Conservation (phyloP, 30 jellyfish, hydroid and myxozoan genomes). For the Turritopsis dohrnii region DNA sequence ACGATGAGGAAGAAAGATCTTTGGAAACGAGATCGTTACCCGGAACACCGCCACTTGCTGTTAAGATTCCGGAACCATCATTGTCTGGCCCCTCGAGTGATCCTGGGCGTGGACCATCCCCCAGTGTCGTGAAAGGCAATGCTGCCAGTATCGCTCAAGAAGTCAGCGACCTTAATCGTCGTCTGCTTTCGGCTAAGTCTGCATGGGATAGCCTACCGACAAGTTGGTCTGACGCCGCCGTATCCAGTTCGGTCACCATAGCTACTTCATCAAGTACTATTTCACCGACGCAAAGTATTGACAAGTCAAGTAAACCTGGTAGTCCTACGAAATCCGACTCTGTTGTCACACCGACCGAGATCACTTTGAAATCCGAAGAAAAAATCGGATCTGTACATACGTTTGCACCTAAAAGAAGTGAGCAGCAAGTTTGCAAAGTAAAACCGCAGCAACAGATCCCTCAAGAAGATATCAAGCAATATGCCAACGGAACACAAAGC, state of each 20-base stretch:
- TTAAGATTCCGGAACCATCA: conserved; percentile 85
- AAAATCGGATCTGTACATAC: conserved; percentile 1
- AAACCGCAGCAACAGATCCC: conserved; percentile 84
- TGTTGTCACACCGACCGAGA: conserved; percentile 28
- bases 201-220: conserved; percentile 68
- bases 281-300: conserved; percentile 16
- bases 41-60: conserved; percentile 86
- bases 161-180: conserved; percentile 66
- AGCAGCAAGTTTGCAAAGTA: conserved; percentile 87
- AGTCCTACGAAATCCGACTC: conserved; percentile 20
- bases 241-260: conserved; percentile 20
- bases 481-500: neutral
- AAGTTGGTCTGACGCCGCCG: conserved; percentile 43
- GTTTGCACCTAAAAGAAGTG: conserved; percentile 25
- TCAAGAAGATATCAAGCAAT: conserved; percentile 1
- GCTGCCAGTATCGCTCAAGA: conserved; percentile 67
- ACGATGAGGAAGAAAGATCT: conserved; percentile 83
- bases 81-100: conserved; percentile 95
- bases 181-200: conserved; percentile 52
- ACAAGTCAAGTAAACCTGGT: conserved; percentile 22
- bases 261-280: conserved; percentile 31
- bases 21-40: conserved; percentile 92
- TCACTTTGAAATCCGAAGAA: conserved; percentile 28
- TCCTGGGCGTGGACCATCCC: conserved; percentile 81
- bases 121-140: conserved; percentile 18